Conservation (phyloP, 2,113 vertebrate genomes). For the Rafetus swinhoei region DNA sequence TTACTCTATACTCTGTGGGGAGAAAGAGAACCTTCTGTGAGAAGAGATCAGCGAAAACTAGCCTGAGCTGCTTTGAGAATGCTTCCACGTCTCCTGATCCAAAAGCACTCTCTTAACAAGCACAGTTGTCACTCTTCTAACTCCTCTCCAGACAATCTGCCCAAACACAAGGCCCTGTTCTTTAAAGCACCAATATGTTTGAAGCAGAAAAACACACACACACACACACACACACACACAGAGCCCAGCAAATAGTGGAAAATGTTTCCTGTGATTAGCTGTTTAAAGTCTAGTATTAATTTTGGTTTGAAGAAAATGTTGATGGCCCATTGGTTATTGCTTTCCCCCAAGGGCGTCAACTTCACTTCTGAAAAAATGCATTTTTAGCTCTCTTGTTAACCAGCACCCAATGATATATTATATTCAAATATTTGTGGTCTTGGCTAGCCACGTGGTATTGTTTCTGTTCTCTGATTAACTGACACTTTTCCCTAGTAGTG, state of each 20-base stretch:
- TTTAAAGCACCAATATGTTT: background rate
- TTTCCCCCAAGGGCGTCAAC: background rate
- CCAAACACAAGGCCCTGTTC: background rate
- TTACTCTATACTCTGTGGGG: accelerated
- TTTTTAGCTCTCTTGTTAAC: background rate
- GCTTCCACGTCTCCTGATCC: accelerated
- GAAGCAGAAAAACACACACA: background rate
- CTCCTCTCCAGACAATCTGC: background rate
- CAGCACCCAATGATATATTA: accelerated
- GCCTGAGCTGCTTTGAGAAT: accelerated
- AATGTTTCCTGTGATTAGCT: background rate
- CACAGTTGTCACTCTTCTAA: background rate
- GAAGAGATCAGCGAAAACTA: accelerated
- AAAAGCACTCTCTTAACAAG: accelerated
- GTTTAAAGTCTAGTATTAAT: background rate
- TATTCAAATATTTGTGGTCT: accelerated
- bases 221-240: background rate
- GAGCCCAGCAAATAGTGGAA: background rate
- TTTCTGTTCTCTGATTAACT: background rate
- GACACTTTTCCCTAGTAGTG: background rate
- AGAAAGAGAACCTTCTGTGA: background rate
- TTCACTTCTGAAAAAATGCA: accelerated
- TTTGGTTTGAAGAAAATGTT: background rate
- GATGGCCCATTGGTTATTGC: accelerated
- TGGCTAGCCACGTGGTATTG: accelerated